Evolutionary conservation across 2,113 vertebrate genomes (phyloP).

Genomic region (Sardina pilchardus): DNA sequence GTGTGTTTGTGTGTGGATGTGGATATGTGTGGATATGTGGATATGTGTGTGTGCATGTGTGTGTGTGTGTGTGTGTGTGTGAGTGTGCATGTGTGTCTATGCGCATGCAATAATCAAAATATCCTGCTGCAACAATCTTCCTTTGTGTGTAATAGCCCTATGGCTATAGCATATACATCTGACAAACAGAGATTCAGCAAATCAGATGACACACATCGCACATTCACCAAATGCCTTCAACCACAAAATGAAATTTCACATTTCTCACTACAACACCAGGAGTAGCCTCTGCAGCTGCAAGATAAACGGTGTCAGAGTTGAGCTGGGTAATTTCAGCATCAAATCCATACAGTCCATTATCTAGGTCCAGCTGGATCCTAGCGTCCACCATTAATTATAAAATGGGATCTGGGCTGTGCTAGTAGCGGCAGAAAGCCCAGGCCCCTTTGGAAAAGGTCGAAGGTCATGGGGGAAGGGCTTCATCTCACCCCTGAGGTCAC

Average conservation of each 20-base stretch:
- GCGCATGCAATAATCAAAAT: background rate
- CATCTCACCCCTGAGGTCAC: conserved; percentile 43
- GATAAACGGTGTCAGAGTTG: background rate
- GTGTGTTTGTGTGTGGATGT: background rate
- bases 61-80: conserved; percentile 5
- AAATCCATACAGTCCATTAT: conserved; percentile 33
- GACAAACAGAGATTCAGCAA: background rate
- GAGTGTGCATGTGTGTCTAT: background rate
- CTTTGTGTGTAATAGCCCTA: background rate
- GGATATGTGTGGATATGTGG: background rate
- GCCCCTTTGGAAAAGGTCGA: conserved; percentile 26
- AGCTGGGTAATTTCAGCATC: background rate
- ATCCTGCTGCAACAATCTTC: background rate
- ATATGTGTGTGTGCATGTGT: background rate
- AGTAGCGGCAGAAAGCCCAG: conserved; percentile 3
- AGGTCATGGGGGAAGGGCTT: conserved; percentile 29
- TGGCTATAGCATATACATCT: background rate
- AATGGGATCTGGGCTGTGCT: conserved; percentile 11
- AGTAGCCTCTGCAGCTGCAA: background rate
- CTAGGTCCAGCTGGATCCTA: conserved; percentile 41
- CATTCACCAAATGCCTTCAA: background rate
- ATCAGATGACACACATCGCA: background rate
- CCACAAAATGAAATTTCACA: background rate
- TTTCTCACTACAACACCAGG: background rate
- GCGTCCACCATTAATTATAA: conserved; percentile 37